Evolutionary conservation across 2,113 vertebrate genomes (phyloP), one percentile per base, ranked within the genome.

Genomic region (Drymodes brunneopygia): DNA sequence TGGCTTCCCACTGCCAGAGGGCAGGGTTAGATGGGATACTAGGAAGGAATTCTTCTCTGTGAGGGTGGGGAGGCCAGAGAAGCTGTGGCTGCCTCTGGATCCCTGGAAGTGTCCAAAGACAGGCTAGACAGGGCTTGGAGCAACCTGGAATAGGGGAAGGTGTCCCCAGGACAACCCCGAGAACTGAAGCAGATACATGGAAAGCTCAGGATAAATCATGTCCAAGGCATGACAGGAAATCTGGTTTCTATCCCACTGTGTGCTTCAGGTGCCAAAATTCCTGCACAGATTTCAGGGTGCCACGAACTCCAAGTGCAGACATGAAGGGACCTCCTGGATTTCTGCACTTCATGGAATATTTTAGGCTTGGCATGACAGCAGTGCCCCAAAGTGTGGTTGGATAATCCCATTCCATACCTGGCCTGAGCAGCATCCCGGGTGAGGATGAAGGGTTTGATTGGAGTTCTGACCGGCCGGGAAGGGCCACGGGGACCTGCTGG

Each of bases 401-500:
- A 27, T 7, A 36, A 36, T 2, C 57, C 60, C 33, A 38, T 44
- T 27, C 7, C 61, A 27, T 98, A 98, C 98, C 98, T 98, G 62
- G 98, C 98, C 98, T 99, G 99, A 40, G 98, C 89, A 45, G 97
- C 97, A 28, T 99, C 98, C 94, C 99, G 98, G 85, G 99, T 99
- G 21, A 99, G 98, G 91, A 99, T 98, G 95, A 99, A 99, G 20
- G 99, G 98, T 72, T 98, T 99, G 98, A 99, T 33, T 0, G 98
- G 98, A 29, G 98, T 73, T 78, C 98, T 98, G 62, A 29, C 67
- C 53, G 78, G 95, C 80, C 50, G 97, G 84, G 96, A 24, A 11
- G 96, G 23, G 21, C 86, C 81, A 1, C 71, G 97, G 28, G 96
- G 61, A 24, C 97, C 69, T 36, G 96, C 95, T 81, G 95, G 33